Percentiles rank a stretch among this genome's conserved stretches.
phyloP scores from a whole-genome alignment of 2,113 vertebrate genomes.

The Gymnocephalus cernua region DNA sequence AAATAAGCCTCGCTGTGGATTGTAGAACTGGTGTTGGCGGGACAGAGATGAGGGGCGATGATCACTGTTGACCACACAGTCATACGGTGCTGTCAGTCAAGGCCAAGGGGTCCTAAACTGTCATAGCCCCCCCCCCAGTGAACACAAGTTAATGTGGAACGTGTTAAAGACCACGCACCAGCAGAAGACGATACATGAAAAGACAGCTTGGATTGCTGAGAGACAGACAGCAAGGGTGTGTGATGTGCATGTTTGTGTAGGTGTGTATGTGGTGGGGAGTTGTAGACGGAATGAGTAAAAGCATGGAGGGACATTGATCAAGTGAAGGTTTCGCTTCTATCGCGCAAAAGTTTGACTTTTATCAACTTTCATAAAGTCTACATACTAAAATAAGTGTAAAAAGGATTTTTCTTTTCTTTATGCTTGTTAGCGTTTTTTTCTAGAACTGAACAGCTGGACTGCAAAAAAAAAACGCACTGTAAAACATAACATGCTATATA shows the following conservation, averaged over 20 bases:
- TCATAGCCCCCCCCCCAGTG: constrained; percentile 33
- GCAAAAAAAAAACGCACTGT: too few relatives aligned
- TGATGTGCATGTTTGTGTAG: not conserved
- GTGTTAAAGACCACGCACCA: constrained; percentile 51
- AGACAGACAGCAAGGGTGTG: constrained; percentile 5
- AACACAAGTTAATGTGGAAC: constrained; percentile 42
- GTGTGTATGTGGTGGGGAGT: not conserved
- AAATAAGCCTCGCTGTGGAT: not conserved
- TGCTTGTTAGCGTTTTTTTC: too few relatives aligned
- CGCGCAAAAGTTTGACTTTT: not conserved
- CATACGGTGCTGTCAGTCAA: constrained; percentile 37
- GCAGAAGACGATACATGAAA: constrained; percentile 57
- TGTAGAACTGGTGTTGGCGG: constrained; percentile 62
- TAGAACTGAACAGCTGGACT: too few relatives aligned
- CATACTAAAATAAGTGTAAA: not conserved
- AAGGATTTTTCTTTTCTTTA: too few relatives aligned
- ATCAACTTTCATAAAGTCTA: not conserved
- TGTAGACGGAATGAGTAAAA: not conserved
- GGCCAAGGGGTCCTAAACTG: constrained; percentile 8
- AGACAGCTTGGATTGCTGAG: constrained; percentile 19
- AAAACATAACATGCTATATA: too few relatives aligned
- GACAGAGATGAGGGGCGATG: constrained; percentile 25
- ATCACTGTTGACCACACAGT: constrained; percentile 36
- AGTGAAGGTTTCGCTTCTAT: not conserved
- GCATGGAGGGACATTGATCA: not conserved